A percentile compares a stretch with the other conserved stretches of the same genome.
phyloP scores from a whole-genome alignment of 2,113 vertebrate genomes.

The Otolemur garnettii region DNA sequence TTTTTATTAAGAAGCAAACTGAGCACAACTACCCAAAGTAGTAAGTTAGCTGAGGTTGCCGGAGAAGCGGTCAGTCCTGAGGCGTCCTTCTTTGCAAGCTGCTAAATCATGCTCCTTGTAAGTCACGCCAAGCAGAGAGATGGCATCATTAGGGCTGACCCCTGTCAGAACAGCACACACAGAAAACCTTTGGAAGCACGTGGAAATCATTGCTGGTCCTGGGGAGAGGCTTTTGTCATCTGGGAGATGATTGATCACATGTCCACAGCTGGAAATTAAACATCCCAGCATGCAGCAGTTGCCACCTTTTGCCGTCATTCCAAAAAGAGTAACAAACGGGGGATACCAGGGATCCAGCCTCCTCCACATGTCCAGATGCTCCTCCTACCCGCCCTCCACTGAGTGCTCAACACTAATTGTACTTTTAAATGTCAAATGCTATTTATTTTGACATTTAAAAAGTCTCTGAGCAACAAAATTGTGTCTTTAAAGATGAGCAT shows the following conservation, averaged over 20 bases:
- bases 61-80: neutral
- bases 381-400: neutral
- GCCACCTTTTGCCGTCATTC: conserved; percentile 56
- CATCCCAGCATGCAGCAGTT: conserved; percentile 44
- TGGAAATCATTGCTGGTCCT: conserved; percentile 66
- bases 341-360: neutral
- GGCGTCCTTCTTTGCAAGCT: neutral
- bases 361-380: conserved; percentile 25
- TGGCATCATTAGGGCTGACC: rapidly evolving
- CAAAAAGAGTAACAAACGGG: neutral
- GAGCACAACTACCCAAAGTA: too few species aligned
- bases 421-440: conserved; percentile 66
- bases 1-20: neutral
- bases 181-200: conserved; percentile 40
- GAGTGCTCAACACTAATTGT: conserved; percentile 11
- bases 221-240: conserved; percentile 58
- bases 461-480: neutral
- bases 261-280: conserved; percentile 68
- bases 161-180: conserved; percentile 41
- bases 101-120: neutral
- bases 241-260: conserved; percentile 61
- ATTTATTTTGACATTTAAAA: conserved; percentile 61
- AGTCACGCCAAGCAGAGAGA: neutral
- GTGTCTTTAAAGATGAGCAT: conserved; percentile 9
- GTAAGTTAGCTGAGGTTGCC: neutral